Evolutionary conservation across 1,140 invertebrate genomes (phyloP), one percentile per base, ranked within the genome.

Genomic region (Micrasema minimum): DNA sequence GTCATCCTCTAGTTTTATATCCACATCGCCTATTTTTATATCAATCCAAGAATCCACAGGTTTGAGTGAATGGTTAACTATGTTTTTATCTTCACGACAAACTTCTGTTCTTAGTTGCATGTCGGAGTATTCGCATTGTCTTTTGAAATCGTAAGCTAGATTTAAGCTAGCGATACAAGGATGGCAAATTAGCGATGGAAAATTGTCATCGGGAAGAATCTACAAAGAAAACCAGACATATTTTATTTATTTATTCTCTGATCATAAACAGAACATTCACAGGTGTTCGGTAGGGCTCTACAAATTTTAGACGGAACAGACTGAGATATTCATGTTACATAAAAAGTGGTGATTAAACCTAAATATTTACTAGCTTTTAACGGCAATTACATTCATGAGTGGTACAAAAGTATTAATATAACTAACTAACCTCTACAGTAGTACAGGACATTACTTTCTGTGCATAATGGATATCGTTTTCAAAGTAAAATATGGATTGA

Each of bases 101-200:
- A 65, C 12, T 5, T 55, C 18, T 26, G 43, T 50, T 62, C 43
- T 66, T 23, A 74, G 61, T 61, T 59, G 66, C 6, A 26, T 16
- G 57, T 74, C 72, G 9, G 72, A 69, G 10, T 48, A 22, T 71
- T 74, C 72, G 41, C 69, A 71, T 41, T 71, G 72, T 14, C 64
- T 18, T 68, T 68, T 71, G 37, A 74, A 74, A 16, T 31, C 38
- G 41, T 74, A 74, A 5, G 72, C 61, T 16, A 7, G 45, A 37
- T 74, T 71, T 37, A 74, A 64, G 57, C 38, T 64, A 14, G 6
- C 4, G 41, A 71, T 64, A 43, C 72, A 74, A 7, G 50, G 26
- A 12, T 62, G 43, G 41, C 72, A 74, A 31, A 74, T 71, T 0
- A 23, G 14, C 2, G 46, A 61, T 23, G 72, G 72, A 20, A 71